Base-by-base conservation (phyloP, 2,888 invertebrate genomes). In the Rhodophaea formosa region DNA sequence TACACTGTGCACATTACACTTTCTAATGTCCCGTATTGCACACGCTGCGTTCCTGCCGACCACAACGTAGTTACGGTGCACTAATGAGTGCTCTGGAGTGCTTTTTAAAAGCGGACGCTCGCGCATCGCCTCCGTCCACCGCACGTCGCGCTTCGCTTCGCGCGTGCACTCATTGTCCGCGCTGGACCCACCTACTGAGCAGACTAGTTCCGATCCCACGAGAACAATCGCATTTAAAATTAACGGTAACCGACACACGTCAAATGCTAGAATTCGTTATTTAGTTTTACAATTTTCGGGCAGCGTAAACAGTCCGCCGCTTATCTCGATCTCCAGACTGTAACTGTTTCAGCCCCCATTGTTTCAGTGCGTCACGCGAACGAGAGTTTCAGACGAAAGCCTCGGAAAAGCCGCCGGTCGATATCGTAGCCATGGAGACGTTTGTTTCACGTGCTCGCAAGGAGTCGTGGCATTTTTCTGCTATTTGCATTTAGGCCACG, bases 321-420 rank as follows among this genome's bases (percentile, higher is more conserved):
- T 58, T 56, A 59, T 62, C 51, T 58, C 57, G 64, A 66, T 69
- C 80, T 80, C 80, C 80, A 75, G 80, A 79, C 78, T 72, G 76
- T 70, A 82, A 80, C 78, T 72, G 77, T 71, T 82, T 83, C 80
- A 82, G 84, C 73, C 80, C 23, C 80, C 76, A 77, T 78, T 74
- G 80, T 88, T 87, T 86, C 86, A 86, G 86, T 76, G 75, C 79
- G 85, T 79, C 89, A 90, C 89, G 88, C 88, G 84, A 87, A 76
- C 80, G 85, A 74, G 74, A 76, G 75, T 79, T 86, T 87, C 85
- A 86, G 84, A 79, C 79, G 77, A 86, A 86, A 85, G 84, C 83
- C 84, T 88, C 84, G 86, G 88, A 84, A 90, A 90, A 86, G 86
- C 86, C 88, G 82, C 79, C 82, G 88, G 79, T 91, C 91, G 90